These are phyloP conservation scores for Phymanthus crucifer DNA, from an alignment of 92 coral and sea anemone species.

Conservation along the genomic window DNA sequence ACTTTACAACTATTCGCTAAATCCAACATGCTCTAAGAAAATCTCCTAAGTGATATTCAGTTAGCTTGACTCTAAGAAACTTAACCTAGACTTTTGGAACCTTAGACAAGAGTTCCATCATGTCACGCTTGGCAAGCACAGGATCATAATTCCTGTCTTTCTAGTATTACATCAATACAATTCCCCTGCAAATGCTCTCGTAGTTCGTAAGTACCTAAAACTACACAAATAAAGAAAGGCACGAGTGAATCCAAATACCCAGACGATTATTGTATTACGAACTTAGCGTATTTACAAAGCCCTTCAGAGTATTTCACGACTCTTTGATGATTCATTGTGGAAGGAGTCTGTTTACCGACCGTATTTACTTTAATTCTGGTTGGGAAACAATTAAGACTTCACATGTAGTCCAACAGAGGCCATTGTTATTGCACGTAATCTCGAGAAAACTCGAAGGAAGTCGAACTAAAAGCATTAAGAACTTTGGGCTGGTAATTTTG, in stretches of 20 bases:
- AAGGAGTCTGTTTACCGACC: conserved; percentile 24
- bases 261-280: conserved; percentile 26
- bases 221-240: not conserved
- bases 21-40: not conserved
- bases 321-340: conserved; percentile 4
- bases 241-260: not conserved
- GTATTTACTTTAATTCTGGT: conserved; percentile 30
- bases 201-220: not conserved
- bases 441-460: conserved; percentile 11
- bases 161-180: conserved; percentile 10
- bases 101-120: not conserved
- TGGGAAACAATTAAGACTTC: conserved; percentile 23
- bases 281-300: conserved; percentile 33
- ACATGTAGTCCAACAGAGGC: conserved; percentile 11
- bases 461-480: not conserved
- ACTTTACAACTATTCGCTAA: not conserved
- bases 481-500: not conserved
- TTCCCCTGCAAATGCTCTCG: too few species aligned
- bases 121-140: conserved; percentile 8
- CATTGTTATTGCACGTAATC: conserved; percentile 19
- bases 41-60: conserved; percentile 17
- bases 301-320: conserved; percentile 8
- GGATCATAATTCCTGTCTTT: conserved; percentile 8
- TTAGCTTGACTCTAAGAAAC: not conserved
- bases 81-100: not conserved